phyloP scores from a whole-genome alignment of 2,888 invertebrate genomes.

The Adelphocoris suturalis region DNA sequence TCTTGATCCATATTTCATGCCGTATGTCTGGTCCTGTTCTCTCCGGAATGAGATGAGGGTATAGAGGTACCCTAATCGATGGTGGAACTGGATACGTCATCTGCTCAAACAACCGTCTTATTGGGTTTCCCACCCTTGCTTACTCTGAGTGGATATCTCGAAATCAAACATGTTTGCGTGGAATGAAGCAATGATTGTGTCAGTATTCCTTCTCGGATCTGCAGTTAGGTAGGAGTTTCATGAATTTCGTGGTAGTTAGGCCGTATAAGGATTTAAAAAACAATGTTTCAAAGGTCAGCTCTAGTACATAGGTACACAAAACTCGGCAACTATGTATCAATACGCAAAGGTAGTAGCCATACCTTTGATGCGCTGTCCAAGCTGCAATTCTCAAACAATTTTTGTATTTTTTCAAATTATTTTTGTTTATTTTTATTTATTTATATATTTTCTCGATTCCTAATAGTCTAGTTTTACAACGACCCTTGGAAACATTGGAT shows the following conservation, averaged over 20 bases:
- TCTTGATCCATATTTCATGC: constrained; percentile 25
- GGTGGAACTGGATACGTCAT: constrained; percentile 17
- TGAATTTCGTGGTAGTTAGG: background rate
- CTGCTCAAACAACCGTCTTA: background rate
- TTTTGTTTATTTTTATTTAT: no score
- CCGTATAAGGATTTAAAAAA: background rate
- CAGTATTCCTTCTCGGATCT: background rate
- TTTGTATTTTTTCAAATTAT: no score
- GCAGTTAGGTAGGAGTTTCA: background rate
- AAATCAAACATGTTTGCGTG: background rate
- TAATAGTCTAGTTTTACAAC: no score
- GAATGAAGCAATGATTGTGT: background rate
- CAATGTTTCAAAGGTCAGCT: background rate
- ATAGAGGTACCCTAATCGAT: constrained; percentile 18
- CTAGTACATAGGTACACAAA: no score
- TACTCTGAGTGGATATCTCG: background rate
- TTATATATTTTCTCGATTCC: no score
- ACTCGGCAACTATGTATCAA: no score
- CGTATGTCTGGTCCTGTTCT: background rate
- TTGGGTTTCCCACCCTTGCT: background rate
- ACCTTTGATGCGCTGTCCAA: no score
- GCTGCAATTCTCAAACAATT: no score
- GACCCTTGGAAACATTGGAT: no score
- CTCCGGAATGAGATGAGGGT: background rate
- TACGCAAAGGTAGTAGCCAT: no score